Base-by-base conservation (phyloP, 1,140 invertebrate species). In the Achroia grisella region DNA sequence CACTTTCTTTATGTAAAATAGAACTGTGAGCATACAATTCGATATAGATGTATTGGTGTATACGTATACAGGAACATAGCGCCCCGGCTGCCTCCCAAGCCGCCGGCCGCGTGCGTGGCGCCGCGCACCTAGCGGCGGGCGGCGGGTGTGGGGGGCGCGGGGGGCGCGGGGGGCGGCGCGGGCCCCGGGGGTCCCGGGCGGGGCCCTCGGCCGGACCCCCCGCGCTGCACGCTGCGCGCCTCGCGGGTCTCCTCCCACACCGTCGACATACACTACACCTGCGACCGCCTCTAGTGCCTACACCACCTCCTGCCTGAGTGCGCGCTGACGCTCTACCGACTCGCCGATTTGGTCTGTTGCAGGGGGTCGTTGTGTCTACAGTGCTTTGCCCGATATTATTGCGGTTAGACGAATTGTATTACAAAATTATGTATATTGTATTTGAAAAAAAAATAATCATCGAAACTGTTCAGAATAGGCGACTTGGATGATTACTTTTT, bases 11-110 rank as follows among this genome's bases (percentile, higher is more conserved):
- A n/a, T n/a, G n/a, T n/a, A n/a, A n/a, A n/a, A n/a, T n/a, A n/a
- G n/a, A n/a, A n/a, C n/a, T n/a, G n/a, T n/a, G n/a, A n/a, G n/a
- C n/a, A n/a, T n/a, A n/a, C n/a, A n/a, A n/a, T n/a, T n/a, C n/a
- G n/a, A 30, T 40, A n/a, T 32, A n/a, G 10, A 32, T 43, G 9
- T 35, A 41, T 34, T 32, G 10, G 17, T 17, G 41, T 12, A 17
- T 39, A 30, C 14, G 31, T 41, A 36, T 44, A 6, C 35, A 58
- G n/a, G 47, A 63, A 60, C 13, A 32, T 57, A 27, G 75, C 75
- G 1, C 82, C 79, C 0, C 67, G 71, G n/a, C 52, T 82, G 37
- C 79, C 79, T 4, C 79, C 79, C 12, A 82, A 79, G 62, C 79
- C 79, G 12, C 60, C 69, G 8, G 56, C 71, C 13, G 49, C 65